Base-by-base conservation (phyloP, 2,113 vertebrate genomes). In the Bos javanicus region DNA sequence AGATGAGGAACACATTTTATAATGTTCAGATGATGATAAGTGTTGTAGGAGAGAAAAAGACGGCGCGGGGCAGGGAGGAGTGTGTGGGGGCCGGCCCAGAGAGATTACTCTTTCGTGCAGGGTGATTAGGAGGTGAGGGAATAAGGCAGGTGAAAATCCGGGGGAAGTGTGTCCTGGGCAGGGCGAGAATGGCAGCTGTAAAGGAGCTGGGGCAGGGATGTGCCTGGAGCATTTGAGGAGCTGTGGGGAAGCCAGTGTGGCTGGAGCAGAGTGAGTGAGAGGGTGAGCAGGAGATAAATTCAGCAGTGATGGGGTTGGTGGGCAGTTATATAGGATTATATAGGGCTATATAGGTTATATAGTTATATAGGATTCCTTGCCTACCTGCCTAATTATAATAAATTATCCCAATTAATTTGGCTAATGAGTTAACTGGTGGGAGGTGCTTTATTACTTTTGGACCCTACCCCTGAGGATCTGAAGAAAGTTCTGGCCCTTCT, bases 401-500 rank as follows among this genome's bases (percentile, higher is more conserved):
- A 59, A 91, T 57, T 46, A n/a, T 43, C 26, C 5, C 52, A 15
- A 7, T 54, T 91, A 60, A 74, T 76, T 74, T 62, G 39, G 60
- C 21, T 80, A 57, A 19, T 74, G 60, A 64, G 21, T 60, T 54
- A 62, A 15, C 30, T 43, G 23, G 21, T 2, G 1, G 36, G 11
- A 23, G 23, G 50, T 2, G 6, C 25, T 94, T 80, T 84, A 54
- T 89, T 33, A 30, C 14, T 46, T 59, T 78, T 39, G 48, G 54
- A 43, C 21, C 33, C 39, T 54, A 14, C 13, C n/a, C 25, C 36
- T 19, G 33, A 88, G 19, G 62, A 92, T 17, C 78, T 89, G 21
- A 33, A 98, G 71, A 90, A 96, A 84, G 23, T 23, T 39, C 56
- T 80, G 46, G 36, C 6, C 33, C 85, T 80, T 96, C 46, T 64